Evolutionary conservation across 2,888 invertebrate species (phyloP), one percentile per base, ranked within the genome.

Genomic region (Drosophila fungiperda): DNA sequence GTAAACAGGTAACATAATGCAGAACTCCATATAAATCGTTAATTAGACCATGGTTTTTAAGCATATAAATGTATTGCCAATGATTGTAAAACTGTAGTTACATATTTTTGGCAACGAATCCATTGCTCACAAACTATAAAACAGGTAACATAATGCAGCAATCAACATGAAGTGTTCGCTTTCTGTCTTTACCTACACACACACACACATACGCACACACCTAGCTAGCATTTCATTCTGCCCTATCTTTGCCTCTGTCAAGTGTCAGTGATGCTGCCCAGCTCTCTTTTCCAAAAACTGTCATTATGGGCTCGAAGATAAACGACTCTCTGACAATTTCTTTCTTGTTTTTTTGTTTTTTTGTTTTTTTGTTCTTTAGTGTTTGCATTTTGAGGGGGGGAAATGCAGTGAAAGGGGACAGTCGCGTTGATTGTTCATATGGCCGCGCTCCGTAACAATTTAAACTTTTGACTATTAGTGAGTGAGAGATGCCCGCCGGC

Each of bases 381-480:
- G 49, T 29, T 29, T 29, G 29, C 5, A 26, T 26, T 26, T 26
- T 26, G 26, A 1, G 26, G 26, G 29, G 29, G 29, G 29, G 29
- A 29, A 29, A 29, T 29, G 29, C 29, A 6, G 5, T 29, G 29
- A 29, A 29, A 6, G 29, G 29, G 29, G 29, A 29, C 54, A 49
- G 48, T 61, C 61, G 68, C 88, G 81, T 78, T 89, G 88, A 85
- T 88, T 85, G 86, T 85, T 85, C 90, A 90, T 90, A 90, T 83
- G 89, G 78, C 90, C 87, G 88, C 89, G 74, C 75, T 70, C 71
- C 72, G 73, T 70, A 87, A 89, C 90, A 89, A 90, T 90, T 87
- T 89, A 90, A 87, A 87, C 87, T 87, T 90, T 87, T 87, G 87
- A 80, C 87, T 87, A 87, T 87, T 90, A 90, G 89, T 85, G 79